phyloP scores from a whole-genome alignment of 2,888 invertebrate species.

The Gerris lacustris region DNA sequence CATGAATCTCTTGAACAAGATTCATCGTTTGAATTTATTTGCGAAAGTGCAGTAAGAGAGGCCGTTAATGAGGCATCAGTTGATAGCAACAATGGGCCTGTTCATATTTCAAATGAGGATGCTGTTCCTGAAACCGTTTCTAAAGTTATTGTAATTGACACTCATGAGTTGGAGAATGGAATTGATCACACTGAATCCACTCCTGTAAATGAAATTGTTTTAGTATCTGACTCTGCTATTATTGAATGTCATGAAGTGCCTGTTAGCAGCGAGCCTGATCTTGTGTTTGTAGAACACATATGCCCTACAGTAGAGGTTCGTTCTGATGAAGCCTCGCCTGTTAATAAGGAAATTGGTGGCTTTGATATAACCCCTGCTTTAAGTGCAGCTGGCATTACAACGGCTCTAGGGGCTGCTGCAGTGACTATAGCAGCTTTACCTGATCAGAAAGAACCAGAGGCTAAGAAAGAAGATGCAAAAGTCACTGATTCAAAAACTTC shows the following conservation, averaged over 20 bases:
- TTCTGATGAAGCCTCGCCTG: not conserved
- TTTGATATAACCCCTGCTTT: not conserved
- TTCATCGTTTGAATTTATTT: not conserved
- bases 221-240: not conserved
- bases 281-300: not conserved
- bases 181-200: not conserved
- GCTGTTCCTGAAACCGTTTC: no score
- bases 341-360: not conserved
- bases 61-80: not conserved
- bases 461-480: not conserved
- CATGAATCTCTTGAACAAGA: not conserved
- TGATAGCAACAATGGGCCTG: not conserved
- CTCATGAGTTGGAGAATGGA: not conserved
- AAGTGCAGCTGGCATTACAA: not conserved
- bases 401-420: not conserved
- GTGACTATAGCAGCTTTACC: not conserved
- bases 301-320: not conserved
- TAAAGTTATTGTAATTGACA: not conserved
- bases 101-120: not conserved
- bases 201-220: not conserved
- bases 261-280: not conserved
- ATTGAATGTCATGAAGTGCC: not conserved
- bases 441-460: not conserved
- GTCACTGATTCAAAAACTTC: not conserved
- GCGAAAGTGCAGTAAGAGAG: not conserved